Conservation (phyloP, 2,888 invertebrate species). For the Aspidiotus rigidus region DNA sequence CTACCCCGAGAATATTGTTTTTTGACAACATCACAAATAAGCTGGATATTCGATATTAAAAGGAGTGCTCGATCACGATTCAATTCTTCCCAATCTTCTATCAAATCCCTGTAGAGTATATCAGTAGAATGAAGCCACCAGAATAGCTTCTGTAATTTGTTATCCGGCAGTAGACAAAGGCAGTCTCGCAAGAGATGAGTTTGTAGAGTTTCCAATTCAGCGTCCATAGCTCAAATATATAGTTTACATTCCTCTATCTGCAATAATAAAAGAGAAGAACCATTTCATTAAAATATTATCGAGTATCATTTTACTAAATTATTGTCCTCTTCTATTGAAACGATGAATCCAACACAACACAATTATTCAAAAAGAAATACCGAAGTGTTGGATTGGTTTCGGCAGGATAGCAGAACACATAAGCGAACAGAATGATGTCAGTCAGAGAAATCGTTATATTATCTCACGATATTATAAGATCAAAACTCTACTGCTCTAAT, state of each 20-base stretch:
- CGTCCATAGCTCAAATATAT: not conserved
- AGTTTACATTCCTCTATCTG: not conserved
- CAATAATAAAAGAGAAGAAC: no score
- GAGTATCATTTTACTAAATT: no score
- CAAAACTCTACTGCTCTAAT: no score
- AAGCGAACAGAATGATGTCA: no score
- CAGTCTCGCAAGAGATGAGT: constrained; percentile 28
- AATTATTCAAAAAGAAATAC: no score
- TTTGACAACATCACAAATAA: constrained; percentile 72
- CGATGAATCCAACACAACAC: no score
- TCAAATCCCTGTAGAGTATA: constrained; percentile 16
- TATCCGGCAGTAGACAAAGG: constrained; percentile 32
- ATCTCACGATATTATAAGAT: no score
- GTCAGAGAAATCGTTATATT: no score
- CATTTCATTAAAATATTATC: no score
- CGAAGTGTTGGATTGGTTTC: no score
- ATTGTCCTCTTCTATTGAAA: no score
- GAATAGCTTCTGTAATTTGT: not conserved
- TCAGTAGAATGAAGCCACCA: constrained; percentile 35
- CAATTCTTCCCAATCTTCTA: constrained; percentile 46
- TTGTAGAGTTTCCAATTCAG: constrained; percentile 11
- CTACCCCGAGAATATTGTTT: constrained; percentile 73
- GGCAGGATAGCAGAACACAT: no score
- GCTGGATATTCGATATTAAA: constrained; percentile 72
- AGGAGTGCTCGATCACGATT: constrained; percentile 60